Conservation (phyloP, 2,888 invertebrate species). For the Electrophaes corylata region DNA sequence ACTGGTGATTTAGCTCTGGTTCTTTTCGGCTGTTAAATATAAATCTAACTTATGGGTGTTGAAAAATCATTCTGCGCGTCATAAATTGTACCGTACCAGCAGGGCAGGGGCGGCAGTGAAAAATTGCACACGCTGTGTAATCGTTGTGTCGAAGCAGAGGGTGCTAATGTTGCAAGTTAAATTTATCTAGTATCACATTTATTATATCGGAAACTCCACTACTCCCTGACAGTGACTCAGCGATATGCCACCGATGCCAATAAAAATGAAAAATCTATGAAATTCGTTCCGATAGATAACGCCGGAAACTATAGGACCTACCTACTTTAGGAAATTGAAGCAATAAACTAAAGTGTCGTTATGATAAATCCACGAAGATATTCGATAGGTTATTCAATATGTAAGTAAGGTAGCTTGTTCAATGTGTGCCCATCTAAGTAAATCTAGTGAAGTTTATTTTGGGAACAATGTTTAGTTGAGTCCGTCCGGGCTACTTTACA, state of each 20-base stretch:
- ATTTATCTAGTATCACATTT: slow-evolving; percentile 77
- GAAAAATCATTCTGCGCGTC: slow-evolving; percentile 79
- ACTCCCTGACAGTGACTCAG: slow-evolving; percentile 55
- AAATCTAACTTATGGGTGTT: slow-evolving; percentile 77
- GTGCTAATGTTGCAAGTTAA: slow-evolving; percentile 77
- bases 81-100: slow-evolving; percentile 71
- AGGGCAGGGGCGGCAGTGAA: slow-evolving; percentile 77
- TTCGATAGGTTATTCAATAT: slow-evolving; percentile 27
- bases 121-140: slow-evolving; percentile 76
- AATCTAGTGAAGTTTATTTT: slow-evolving; percentile 31
- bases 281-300: slow-evolving; percentile 39
- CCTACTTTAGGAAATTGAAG: slow-evolving; percentile 47
- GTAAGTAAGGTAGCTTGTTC: slow-evolving; percentile 12
- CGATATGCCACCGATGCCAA: slow-evolving; percentile 39
- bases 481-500: slow-evolving; percentile 55
- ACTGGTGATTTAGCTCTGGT: slow-evolving; percentile 59
- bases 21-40: slow-evolving; percentile 72
- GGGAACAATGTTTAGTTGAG: slow-evolving; percentile 35
- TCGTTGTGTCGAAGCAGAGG: slow-evolving; percentile 72
- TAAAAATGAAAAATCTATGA: slow-evolving; percentile 51
- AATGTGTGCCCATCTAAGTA: slow-evolving; percentile 2
- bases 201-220: slow-evolving; percentile 61
- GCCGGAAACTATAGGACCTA: slow-evolving; percentile 41
- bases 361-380: slow-evolving; percentile 38
- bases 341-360: slow-evolving; percentile 42